Percentiles rank a stretch among this genome's conserved stretches.
These are phyloP conservation scores for Nibea coibor DNA, from an alignment of 2,113 vertebrate species.

Conservation along the genomic window DNA sequence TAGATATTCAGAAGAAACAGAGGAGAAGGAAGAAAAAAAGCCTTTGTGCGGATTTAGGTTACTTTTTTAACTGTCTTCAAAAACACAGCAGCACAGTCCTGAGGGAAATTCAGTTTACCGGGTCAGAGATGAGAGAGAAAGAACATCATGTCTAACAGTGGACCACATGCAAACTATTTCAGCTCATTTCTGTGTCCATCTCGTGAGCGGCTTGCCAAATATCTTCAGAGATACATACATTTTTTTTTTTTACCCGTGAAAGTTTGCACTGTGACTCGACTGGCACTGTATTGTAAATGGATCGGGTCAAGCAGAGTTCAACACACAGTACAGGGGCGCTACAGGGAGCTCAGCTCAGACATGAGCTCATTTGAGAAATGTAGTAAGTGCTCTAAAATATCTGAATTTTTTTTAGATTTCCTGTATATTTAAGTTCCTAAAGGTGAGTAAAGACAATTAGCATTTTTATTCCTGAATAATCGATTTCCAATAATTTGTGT, in stretches of 20 bases:
- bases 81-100: slow-evolving; percentile 42
- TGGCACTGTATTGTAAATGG: no score
- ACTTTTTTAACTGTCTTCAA: slow-evolving; percentile 43
- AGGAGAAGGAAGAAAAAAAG: slow-evolving; percentile 11
- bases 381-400: no score
- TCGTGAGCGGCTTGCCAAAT: slow-evolving; percentile 6
- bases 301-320: no score
- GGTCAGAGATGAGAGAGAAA: slow-evolving; percentile 17
- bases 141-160: slow-evolving; percentile 8
- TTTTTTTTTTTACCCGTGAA: not conserved
- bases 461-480: no score
- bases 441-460: no score
- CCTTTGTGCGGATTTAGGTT: slow-evolving; percentile 54
- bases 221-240: not conserved
- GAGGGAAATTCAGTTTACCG: slow-evolving; percentile 40
- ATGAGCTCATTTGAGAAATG: no score
- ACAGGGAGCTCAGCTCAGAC: no score
- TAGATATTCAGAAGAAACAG: slow-evolving; percentile 25
- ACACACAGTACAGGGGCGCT: no score
- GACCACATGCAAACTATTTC: slow-evolving; percentile 36
- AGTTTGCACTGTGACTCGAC: not conserved
- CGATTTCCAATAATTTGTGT: no score
- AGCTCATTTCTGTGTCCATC: slow-evolving; percentile 6
- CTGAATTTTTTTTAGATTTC: no score
- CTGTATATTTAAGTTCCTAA: no score